phyloP scores from a whole-genome alignment of 2,888 invertebrate genomes.

The Stictocephala bisonia region DNA sequence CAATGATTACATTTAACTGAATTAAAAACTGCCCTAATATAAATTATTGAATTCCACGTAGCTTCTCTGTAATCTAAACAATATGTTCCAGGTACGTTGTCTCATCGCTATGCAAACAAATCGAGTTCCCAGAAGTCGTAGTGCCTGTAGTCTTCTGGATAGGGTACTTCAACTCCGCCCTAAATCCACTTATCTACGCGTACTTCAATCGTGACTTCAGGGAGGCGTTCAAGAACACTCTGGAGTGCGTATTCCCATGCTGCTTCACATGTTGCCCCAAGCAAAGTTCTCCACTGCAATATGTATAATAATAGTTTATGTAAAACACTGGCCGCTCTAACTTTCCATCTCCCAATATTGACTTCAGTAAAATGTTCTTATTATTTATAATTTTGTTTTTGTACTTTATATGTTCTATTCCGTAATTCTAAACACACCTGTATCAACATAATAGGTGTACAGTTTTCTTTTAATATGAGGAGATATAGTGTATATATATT shows the following conservation, averaged over 20 bases:
- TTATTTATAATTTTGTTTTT: neutral
- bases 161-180: constrained; percentile 95
- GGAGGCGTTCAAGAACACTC: constrained; percentile 93
- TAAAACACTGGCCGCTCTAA: constrained; percentile 17
- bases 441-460: no score
- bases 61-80: no score
- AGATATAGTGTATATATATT: no score
- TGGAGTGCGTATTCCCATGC: constrained; percentile 87
- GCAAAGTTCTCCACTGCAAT: constrained; percentile 60
- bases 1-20: no score
- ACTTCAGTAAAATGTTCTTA: neutral
- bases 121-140: constrained; percentile 75
- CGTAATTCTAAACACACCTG: neutral
- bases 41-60: no score
- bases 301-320: constrained; percentile 55
- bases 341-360: neutral
- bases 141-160: constrained; percentile 88
- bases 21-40: no score
- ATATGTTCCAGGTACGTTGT: constrained; percentile 83
- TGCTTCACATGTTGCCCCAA: constrained; percentile 79
- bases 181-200: constrained; percentile 95
- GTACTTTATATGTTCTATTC: neutral
- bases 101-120: constrained; percentile 83
- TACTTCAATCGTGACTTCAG: constrained; percentile 97
- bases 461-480: no score